These are phyloP conservation scores for Erythrocercus mccallii DNA, from an alignment of 2,113 vertebrate species.

Conservation along the genomic window DNA sequence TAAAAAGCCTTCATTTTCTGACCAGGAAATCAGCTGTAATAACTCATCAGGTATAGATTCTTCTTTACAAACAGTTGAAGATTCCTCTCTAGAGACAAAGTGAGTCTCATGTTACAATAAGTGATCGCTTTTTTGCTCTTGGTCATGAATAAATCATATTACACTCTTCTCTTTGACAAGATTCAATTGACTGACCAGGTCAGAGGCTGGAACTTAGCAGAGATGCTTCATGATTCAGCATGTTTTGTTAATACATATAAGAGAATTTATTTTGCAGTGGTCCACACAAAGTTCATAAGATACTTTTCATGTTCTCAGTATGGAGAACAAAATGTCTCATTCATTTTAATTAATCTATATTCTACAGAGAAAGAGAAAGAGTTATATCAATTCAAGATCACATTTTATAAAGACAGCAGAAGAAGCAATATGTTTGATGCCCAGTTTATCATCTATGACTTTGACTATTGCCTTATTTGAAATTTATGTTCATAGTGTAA, in stretches of 20 bases:
- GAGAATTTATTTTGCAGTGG: not conserved
- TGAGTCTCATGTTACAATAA: not conserved
- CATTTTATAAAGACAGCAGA: slow-evolving; percentile 18
- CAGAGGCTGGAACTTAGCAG: not conserved
- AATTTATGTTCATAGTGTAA: not conserved
- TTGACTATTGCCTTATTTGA: not conserved
- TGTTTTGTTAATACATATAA: not conserved
- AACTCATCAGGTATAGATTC: not conserved
- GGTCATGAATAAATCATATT: not conserved
- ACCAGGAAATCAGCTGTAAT: not conserved
- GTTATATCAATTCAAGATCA: slow-evolving; percentile 13
- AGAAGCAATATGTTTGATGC: slow-evolving; percentile 34
- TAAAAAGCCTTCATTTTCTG: not conserved
- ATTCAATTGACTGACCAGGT: not conserved
- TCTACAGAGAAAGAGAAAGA: not conserved
- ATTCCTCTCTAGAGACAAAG: not conserved
- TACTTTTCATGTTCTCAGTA: not conserved
- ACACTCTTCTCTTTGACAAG: not conserved
- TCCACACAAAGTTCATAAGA: not conserved
- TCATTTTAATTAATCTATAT: slow-evolving; percentile 14
- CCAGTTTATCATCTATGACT: slow-evolving; percentile 46
- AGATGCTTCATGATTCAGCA: not conserved
- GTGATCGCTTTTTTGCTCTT: not conserved
- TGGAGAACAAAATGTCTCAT: not conserved
- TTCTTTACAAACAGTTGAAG: not conserved